Conservation (phyloP, 2,797 vertebrate species). For the Petrocephalus schoutedeni region DNA sequence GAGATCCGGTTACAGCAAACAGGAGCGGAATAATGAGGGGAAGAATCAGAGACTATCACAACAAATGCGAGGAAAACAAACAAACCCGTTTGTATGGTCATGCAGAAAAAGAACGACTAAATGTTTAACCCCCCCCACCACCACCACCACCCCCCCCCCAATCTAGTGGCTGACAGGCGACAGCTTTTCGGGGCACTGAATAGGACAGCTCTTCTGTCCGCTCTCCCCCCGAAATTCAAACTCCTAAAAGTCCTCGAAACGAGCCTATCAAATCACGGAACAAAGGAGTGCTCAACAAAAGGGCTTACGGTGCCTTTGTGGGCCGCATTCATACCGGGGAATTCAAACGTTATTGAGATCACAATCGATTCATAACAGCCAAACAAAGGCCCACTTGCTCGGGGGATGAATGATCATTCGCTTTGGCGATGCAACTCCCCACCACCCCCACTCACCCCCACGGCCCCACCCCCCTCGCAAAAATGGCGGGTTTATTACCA, state of each 20-base stretch:
- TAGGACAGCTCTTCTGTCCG: not conserved
- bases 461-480: not conserved
- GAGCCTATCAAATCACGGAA: not conserved
- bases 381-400: conserved; percentile 4
- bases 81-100: not conserved
- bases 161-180: not conserved
- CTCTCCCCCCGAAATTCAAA: not conserved
- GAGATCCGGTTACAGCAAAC: not conserved
- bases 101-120: not conserved
- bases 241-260: not conserved
- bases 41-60: not conserved
- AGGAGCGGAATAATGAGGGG: not conserved
- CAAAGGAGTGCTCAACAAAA: conserved; percentile 6
- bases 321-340: not conserved
- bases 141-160: no score
- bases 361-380: not conserved
- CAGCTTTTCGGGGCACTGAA: not conserved
- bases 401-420: not conserved
- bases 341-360: conserved; percentile 17
- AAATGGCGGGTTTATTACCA: not conserved
- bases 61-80: not conserved
- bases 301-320: not conserved
- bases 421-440: not conserved
- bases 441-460: not conserved
- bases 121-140: not conserved